These are phyloP conservation scores for Hipposideros larvatus DNA, from an alignment of 2,797 vertebrate species.

Conservation along the genomic window DNA sequence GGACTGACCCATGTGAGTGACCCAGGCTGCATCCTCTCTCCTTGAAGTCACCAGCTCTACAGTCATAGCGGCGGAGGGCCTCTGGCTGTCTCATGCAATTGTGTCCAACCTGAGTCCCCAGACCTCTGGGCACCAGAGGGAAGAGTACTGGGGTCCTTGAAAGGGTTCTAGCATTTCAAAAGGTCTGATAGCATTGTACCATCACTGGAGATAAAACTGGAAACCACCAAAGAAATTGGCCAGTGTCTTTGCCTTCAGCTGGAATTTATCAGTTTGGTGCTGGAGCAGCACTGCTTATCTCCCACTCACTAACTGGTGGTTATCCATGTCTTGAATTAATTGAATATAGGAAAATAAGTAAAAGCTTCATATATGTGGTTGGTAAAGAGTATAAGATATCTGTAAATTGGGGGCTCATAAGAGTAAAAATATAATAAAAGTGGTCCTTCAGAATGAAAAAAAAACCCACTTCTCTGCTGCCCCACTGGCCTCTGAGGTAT, in stretches of 20 bases:
- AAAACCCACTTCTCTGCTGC: neutral
- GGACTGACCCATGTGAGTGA: neutral
- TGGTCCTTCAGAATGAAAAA: neutral
- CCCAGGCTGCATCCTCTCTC: neutral
- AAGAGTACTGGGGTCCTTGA: neutral
- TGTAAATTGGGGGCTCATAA: neutral
- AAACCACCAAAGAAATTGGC: neutral
- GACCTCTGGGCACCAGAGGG: neutral
- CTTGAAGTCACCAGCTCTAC: neutral
- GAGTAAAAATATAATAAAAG: neutral
- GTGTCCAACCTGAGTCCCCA: neutral
- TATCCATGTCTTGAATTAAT: constrained; percentile 20
- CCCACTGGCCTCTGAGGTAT: neutral
- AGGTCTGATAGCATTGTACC: neutral
- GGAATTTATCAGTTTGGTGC: neutral
- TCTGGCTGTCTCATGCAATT: neutral
- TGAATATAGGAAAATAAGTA: constrained; percentile 33
- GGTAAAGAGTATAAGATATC: neutral
- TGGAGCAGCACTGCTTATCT: neutral
- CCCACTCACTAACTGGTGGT: neutral
- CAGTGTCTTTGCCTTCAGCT: neutral
- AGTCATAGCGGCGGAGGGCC: neutral
- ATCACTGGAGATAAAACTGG: neutral
- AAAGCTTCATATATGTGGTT: neutral
- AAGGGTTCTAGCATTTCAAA: neutral